Conservation (phyloP, 2,888 invertebrate genomes). For the Seladonia tumulorum region DNA sequence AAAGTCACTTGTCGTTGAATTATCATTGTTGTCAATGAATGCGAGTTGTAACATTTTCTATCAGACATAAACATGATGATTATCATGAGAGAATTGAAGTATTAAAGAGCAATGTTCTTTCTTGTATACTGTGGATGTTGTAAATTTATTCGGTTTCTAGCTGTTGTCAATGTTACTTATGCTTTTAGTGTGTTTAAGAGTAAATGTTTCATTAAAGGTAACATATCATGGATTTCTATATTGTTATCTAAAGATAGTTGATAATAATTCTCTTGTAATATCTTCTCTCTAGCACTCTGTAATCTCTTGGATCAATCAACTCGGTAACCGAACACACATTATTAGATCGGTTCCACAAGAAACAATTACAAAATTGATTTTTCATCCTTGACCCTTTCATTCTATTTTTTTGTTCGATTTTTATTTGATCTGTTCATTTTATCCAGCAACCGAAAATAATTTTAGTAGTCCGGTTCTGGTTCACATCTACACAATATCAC, state of each 20-base stretch:
- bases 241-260: not conserved
- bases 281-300: not conserved
- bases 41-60: not conserved
- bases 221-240: not conserved
- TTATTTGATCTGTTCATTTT: slow-evolving; percentile 35
- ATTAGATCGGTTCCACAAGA: slow-evolving; percentile 66
- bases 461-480: slow-evolving; percentile 70
- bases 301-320: slow-evolving; percentile 15
- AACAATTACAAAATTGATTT: slow-evolving; percentile 9
- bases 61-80: slow-evolving; percentile 21
- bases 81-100: not conserved
- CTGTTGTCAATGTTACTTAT: slow-evolving; percentile 11
- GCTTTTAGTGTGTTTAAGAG: slow-evolving; percentile 19
- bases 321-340: slow-evolving; percentile 65
- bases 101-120: not conserved
- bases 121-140: not conserved
- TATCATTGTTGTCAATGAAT: not conserved
- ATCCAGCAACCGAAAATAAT: slow-evolving; percentile 70
- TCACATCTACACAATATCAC: not conserved
- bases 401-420: slow-evolving; percentile 9
- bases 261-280: not conserved
- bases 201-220: slow-evolving; percentile 1
- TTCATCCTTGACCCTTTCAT: slow-evolving; percentile 11
- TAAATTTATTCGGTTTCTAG: not conserved
- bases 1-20: not conserved